Evolutionary conservation across 2,797 vertebrate species (phyloP).

Genomic region (Todus mexicanus): DNA sequence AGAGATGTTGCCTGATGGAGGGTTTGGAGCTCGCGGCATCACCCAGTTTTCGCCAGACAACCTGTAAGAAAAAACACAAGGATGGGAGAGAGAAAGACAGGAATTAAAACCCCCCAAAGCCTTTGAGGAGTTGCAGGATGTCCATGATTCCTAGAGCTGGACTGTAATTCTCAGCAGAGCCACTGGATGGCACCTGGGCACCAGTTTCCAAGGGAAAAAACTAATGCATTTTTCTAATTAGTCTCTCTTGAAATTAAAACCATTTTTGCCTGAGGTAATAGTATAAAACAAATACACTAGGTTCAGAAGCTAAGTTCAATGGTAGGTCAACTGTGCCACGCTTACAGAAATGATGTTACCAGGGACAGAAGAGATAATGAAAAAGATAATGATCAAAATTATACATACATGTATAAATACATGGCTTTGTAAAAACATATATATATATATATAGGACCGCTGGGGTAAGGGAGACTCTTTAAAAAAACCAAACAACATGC

Average conservation of each 20-base stretch:
- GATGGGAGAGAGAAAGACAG: background rate
- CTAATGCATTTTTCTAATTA: slow-evolving; percentile 43
- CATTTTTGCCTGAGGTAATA: slow-evolving; percentile 39
- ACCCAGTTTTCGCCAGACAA: slow-evolving; percentile 96
- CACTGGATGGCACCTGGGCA: slow-evolving; percentile 36
- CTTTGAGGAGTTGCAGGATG: background rate
- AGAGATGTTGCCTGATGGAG: slow-evolving; percentile 93
- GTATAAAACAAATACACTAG: slow-evolving; percentile 32
- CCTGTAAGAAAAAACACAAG: slow-evolving; percentile 71
- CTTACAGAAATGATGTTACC: background rate
- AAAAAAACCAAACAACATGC: background rate
- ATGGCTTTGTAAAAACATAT: too few species aligned
- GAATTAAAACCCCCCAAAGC: background rate
- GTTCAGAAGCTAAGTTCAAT: slow-evolving; percentile 50
- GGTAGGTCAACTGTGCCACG: slow-evolving; percentile 31
- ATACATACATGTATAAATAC: background rate
- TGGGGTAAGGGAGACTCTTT: background rate
- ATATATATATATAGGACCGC: background rate
- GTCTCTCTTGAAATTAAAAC: slow-evolving; percentile 46
- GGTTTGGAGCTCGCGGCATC: slow-evolving; percentile 94
- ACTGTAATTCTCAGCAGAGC: background rate
- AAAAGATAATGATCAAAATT: slow-evolving; percentile 10
- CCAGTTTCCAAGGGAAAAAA: background rate
- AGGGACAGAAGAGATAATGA: background rate
- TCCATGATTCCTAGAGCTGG: background rate